Conservation (phyloP, 1,140 invertebrate genomes). For the Cydia amplana region DNA sequence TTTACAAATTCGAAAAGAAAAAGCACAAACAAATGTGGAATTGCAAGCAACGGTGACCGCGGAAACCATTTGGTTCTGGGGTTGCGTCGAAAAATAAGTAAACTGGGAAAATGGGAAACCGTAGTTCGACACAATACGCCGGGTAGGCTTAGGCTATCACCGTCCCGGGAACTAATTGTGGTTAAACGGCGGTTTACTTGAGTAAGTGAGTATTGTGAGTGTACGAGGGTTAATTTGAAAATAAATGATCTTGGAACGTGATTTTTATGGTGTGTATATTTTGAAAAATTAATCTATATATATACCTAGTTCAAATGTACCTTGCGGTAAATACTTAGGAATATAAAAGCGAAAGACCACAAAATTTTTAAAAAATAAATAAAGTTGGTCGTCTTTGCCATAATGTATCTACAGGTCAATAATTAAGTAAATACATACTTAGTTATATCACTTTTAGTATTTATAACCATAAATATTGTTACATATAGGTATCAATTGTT, state of each 20-base stretch:
- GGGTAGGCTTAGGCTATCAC: background rate
- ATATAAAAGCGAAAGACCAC: too few species aligned
- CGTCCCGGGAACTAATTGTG: conserved; percentile 10
- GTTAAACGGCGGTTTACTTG: background rate
- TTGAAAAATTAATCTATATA: too few species aligned
- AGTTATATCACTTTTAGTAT: too few species aligned
- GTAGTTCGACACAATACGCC: background rate
- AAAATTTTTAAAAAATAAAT: too few species aligned
- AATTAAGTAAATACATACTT: too few species aligned
- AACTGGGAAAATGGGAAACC: conserved; percentile 3
- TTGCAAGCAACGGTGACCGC: conserved; percentile 41
- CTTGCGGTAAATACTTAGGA: too few species aligned
- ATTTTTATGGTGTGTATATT: too few species aligned
- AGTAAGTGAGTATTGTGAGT: background rate
- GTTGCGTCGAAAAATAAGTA: background rate
- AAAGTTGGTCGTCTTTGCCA: too few species aligned
- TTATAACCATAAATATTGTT: too few species aligned
- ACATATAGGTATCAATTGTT: too few species aligned
- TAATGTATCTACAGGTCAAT: too few species aligned
- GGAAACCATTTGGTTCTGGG: conserved; percentile 29
- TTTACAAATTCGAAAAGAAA: conserved; percentile 49
- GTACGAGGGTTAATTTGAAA: background rate
- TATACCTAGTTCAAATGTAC: too few species aligned
- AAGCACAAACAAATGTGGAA: conserved; percentile 48
- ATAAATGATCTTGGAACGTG: background rate